Base-by-base conservation (phyloP, 2,888 invertebrate species). In the Hofmannophila pseudospretella region DNA sequence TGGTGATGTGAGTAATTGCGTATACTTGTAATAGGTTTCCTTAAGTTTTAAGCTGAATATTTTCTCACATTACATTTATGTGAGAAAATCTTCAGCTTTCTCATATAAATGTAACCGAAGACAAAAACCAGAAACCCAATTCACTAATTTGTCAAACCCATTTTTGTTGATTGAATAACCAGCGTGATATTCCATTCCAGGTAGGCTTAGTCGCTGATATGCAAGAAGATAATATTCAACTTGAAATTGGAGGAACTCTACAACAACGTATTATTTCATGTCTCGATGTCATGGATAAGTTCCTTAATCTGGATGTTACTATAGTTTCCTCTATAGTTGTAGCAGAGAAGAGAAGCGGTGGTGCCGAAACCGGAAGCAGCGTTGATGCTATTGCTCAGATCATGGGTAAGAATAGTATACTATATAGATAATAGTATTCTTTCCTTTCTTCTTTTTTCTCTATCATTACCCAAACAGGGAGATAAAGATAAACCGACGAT, bases 1-100 rank as follows among this genome's bases (percentile, higher is more conserved):
- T 35, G 97, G 96, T 35, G 96, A 97, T 73, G 94, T 94, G 36
- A 92, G 93, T 57, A 23, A n/a, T n/a, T n/a, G 7, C n/a, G n/a
- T n/a, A 23, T 23, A 16, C 5, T 16, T 16, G 16, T 16, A 16
- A 16, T 16, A n/a, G n/a, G n/a, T n/a, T n/a, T n/a, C n/a, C n/a
- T n/a, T n/a, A n/a, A n/a, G n/a, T n/a, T n/a, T n/a, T n/a, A n/a
- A n/a, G n/a, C n/a, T n/a, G n/a, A n/a, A n/a, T n/a, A n/a, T n/a
- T n/a, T n/a, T n/a, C n/a, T n/a, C n/a, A n/a, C n/a, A n/a, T n/a
- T n/a, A n/a, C n/a, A n/a, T n/a, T n/a, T n/a, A n/a, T n/a, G n/a
- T n/a, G n/a, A n/a, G n/a, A n/a, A n/a, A n/a, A n/a, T n/a, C n/a
- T n/a, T n/a, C n/a, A n/a, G n/a, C n/a, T n/a, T n/a, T n/a, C n/a